Evolutionary conservation across 2,797 vertebrate species (phyloP).

Genomic region (Bryconaethiops microstoma): DNA sequence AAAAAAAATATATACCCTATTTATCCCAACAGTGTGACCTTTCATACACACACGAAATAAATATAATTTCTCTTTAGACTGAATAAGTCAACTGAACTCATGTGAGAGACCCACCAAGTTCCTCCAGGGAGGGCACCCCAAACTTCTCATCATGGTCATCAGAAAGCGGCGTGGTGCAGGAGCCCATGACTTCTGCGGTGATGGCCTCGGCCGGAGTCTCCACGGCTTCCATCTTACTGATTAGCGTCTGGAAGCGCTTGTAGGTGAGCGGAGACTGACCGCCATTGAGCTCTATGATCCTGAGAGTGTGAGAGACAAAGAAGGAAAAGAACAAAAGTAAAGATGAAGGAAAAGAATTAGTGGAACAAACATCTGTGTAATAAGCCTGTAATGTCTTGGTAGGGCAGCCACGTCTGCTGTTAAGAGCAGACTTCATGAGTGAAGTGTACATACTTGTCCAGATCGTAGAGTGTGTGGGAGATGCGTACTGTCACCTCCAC

Average conservation of each 20-base stretch:
- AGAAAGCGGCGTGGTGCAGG: conserved; percentile 53
- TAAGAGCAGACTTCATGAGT: background rate
- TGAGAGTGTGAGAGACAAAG: conserved; percentile 23
- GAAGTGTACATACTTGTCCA: conserved; percentile 60
- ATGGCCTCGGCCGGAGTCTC: conserved; percentile 61
- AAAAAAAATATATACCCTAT: no score
- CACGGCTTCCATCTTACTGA: conserved; percentile 65
- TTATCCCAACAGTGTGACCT: background rate
- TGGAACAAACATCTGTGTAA: background rate
- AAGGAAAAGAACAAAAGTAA: background rate
- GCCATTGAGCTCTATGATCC: conserved; percentile 68
- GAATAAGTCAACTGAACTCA: background rate
- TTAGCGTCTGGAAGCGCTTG: conserved; percentile 68
- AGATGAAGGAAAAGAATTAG: background rate
- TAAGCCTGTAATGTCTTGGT: background rate
- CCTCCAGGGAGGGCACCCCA: conserved; percentile 66
- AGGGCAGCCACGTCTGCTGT: background rate
- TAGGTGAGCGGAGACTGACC: conserved; percentile 67
- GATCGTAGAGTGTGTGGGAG: conserved; percentile 68
- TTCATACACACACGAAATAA: background rate
- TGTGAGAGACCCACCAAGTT: conserved; percentile 57
- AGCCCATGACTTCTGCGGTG: conserved; percentile 59
- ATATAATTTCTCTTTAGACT: background rate
- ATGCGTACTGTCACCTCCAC: conserved; percentile 65
- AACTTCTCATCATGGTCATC: conserved; percentile 66